Percentiles rank a stretch among this genome's conserved stretches.
These are phyloP conservation scores for Glaucomys volans DNA, from an alignment of 2,113 vertebrate genomes.

Conservation along the genomic window DNA sequence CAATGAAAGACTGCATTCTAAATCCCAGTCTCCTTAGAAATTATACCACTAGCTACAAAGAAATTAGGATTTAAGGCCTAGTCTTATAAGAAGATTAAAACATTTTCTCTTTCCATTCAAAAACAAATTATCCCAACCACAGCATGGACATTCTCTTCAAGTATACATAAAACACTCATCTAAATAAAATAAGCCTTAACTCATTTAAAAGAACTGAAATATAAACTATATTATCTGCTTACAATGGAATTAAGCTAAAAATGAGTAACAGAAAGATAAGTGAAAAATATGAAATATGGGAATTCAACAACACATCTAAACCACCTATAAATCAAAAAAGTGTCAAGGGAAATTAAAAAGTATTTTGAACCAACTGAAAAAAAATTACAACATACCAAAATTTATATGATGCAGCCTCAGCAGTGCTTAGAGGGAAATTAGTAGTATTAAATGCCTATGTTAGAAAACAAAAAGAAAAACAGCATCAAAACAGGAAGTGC, in stretches of 20 bases:
- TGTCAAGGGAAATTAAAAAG: background rate
- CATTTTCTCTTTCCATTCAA: background rate
- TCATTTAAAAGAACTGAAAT: background rate
- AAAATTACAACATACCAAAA: background rate
- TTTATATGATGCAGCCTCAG: background rate
- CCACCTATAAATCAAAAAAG: background rate
- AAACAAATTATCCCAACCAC: constrained; percentile 26
- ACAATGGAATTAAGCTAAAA: background rate
- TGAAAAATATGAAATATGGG: background rate
- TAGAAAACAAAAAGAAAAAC: background rate
- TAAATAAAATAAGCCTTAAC: background rate
- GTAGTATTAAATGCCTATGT: background rate
- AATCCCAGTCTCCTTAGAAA: background rate
- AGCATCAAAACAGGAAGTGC: background rate
- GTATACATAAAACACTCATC: background rate
- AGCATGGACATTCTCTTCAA: background rate
- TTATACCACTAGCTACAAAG: background rate
- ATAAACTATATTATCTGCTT: background rate
- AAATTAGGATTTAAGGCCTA: background rate
- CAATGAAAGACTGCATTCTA: background rate
- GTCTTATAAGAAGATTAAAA: background rate
- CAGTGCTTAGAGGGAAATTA: background rate
- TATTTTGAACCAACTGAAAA: constrained; percentile 5
- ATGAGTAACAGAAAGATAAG: background rate
- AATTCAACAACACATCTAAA: background rate